These are phyloP conservation scores for Drosophila tropicalis DNA, from an alignment of 1,140 invertebrate species.

Conservation along the genomic window DNA sequence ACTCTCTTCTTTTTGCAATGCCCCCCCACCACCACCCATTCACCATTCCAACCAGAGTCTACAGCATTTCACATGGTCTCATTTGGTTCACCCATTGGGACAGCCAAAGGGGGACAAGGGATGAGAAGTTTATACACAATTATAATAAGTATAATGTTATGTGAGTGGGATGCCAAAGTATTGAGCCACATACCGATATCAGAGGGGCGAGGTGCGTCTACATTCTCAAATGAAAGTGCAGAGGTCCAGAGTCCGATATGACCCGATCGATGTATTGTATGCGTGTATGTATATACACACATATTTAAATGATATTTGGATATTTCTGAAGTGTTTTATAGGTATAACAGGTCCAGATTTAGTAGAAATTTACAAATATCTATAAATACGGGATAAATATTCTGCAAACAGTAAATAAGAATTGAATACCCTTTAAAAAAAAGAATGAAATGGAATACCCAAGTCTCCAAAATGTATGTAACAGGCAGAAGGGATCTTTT, in stretches of 20 bases:
- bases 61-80: conserved; percentile 4
- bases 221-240: not conserved
- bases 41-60: not conserved
- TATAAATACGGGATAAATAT: too few relatives aligned
- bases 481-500: too few relatives aligned
- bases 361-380: too few relatives aligned
- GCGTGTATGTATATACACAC: not conserved
- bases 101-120: not conserved
- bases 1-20: conserved; percentile 10
- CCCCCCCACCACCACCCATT: not conserved
- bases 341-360: too few relatives aligned
- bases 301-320: not conserved
- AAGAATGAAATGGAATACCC: too few relatives aligned
- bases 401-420: too few relatives aligned
- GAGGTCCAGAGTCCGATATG: not conserved
- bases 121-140: not conserved
- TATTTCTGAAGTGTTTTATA: too few relatives aligned
- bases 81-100: not conserved
- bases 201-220: not conserved
- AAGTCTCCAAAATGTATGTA: too few relatives aligned
- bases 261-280: too few relatives aligned
- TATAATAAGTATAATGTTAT: conserved; percentile 9
- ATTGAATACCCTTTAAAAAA: too few relatives aligned
- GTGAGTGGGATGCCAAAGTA: not conserved
- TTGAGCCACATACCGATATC: not conserved